Base-by-base conservation (phyloP, 2,888 invertebrate genomes). In the Melinaea marsaeus region DNA sequence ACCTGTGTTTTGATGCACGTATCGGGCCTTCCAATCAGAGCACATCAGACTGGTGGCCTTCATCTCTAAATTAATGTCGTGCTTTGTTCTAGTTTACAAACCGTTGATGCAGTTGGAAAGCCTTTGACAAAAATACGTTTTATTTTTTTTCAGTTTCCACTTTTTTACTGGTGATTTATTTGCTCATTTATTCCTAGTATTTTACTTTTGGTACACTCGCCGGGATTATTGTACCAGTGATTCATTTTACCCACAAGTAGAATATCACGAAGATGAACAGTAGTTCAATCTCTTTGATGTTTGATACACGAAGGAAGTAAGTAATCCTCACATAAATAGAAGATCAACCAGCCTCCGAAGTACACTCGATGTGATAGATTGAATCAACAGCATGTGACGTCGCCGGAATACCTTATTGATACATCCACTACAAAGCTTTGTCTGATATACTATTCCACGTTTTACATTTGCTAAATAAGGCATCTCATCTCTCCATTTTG, bases 391-490 rank as follows among this genome's bases (percentile, higher is more conserved):
- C 22, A 46, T 42, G 33, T 55, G 35, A 33, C 42, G 45, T 51
- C 22, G 5, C 11, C 9, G 32, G 22, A 51, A 9, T n/a, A 32
- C 51, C 32, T 51, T 32, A 32, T 9, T 32, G 51, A 65, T 58
- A 56, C 48, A 46, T 45, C 58, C 62, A 37, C 37, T 37, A 4
- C 7, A 62, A 58, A 65, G 65, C 65, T 67, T 65, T 65, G 65
- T 60, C 67, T 69, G 60, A 63, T 63, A 67, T 63, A 63, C 61
- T 59, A 57, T 62, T 56, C 48, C 54, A 63, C 58, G 59, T 65
- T 65, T 69, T 67, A 69, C 67, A 61, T 59, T 55, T 63, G 59
- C 63, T 63, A 65, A 62, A 69, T 67, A 63, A 67, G 63, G 63
- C 63, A 65, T 67, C 63, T 60, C 55, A 56, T 62, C 46, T 62